Evolutionary conservation across 2,797 vertebrate genomes (phyloP).

Genomic region (Decapterus maruadsi): DNA sequence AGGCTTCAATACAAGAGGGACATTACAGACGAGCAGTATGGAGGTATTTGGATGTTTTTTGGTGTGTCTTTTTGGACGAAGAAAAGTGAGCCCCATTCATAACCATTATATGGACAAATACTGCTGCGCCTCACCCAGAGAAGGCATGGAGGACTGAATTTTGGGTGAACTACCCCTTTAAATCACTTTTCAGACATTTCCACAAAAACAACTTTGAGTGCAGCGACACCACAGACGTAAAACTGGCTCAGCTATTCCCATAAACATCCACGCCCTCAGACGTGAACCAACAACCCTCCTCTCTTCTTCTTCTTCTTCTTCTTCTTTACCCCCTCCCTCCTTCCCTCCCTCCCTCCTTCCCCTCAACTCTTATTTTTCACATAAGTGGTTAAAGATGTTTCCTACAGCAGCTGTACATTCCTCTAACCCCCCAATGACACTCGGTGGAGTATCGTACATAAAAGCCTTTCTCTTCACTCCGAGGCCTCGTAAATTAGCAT

Average conservation of each 20-base stretch:
- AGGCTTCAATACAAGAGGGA: no score
- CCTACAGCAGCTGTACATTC: slow-evolving; percentile 69
- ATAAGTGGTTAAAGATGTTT: slow-evolving; percentile 79
- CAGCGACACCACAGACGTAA: background rate
- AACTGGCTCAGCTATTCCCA: slow-evolving; percentile 30
- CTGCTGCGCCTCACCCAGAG: no score
- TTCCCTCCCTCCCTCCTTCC: no score
- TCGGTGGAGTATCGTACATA: slow-evolving; percentile 28
- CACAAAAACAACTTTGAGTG: slow-evolving; percentile 17
- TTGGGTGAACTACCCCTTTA: no score
- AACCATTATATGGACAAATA: no score
- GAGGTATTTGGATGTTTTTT: no score
- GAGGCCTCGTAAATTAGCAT: background rate
- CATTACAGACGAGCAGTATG: no score
- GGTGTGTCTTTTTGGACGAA: no score
- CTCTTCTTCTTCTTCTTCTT: no score
- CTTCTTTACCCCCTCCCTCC: slow-evolving; percentile 5
- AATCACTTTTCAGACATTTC: slow-evolving; percentile 13
- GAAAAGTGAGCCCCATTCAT: no score
- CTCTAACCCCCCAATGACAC: slow-evolving; percentile 57
- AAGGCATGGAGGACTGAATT: no score
- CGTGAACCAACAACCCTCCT: slow-evolving; percentile 31
- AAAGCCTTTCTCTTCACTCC: slow-evolving; percentile 22
- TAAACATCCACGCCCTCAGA: slow-evolving; percentile 63
- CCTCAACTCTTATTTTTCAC: slow-evolving; percentile 49